Conservation (phyloP, 2,888 invertebrate genomes). For the Hydrotaea cyrtoneurina region DNA sequence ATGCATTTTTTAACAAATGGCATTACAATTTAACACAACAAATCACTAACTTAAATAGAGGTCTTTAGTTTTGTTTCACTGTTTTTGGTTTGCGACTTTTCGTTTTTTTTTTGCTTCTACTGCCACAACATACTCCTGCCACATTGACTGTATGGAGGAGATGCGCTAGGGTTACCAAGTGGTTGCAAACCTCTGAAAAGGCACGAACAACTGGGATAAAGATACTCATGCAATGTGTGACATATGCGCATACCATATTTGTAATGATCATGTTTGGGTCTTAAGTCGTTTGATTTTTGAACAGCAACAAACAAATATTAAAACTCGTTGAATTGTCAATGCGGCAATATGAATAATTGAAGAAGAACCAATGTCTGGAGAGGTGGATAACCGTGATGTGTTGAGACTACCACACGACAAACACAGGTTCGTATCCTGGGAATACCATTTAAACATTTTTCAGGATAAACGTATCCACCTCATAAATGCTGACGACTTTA, state of each 20-base stretch:
- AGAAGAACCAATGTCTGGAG: no score
- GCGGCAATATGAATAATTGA: no score
- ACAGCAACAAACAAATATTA: no score
- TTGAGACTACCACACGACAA: no score
- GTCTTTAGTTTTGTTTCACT: slow-evolving; percentile 49
- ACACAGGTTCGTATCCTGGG: no score
- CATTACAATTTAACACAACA: slow-evolving; percentile 66
- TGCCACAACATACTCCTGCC: not conserved
- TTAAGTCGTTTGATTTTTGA: slow-evolving; percentile 5
- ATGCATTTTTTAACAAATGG: slow-evolving; percentile 62
- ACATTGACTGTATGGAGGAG: slow-evolving; percentile 32
- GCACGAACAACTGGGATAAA: not conserved
- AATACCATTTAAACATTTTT: no score
- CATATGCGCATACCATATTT: not conserved
- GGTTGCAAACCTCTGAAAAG: no score
- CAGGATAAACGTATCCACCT: no score
- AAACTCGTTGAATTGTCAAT: no score
- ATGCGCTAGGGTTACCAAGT: slow-evolving; percentile 48
- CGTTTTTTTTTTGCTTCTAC: not conserved
- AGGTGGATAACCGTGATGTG: no score
- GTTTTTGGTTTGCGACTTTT: not conserved
- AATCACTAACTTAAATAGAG: slow-evolving; percentile 61
- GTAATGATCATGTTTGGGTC: not conserved
- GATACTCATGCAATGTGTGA: no score
- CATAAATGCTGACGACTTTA: no score